phyloP scores from a whole-genome alignment of 1,140 invertebrate genomes.

The Metopolophium dirhodum region DNA sequence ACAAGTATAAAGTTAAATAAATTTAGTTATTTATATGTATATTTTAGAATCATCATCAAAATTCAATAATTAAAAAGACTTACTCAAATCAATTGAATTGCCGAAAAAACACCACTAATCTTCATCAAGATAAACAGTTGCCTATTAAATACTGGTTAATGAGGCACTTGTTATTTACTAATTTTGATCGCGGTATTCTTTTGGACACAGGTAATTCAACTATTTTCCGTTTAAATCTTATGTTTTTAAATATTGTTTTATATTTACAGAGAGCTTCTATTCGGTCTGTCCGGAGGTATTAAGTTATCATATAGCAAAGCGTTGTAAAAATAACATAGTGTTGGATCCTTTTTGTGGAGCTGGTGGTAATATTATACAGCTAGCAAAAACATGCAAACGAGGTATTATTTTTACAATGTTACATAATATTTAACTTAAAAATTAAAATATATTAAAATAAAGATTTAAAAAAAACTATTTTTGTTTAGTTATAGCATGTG shows the following conservation, averaged over 20 bases:
- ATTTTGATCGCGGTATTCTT: not conserved
- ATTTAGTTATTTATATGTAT: not conserved
- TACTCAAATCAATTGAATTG: too few species aligned
- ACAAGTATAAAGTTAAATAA: too few species aligned
- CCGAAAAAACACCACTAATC: too few species aligned
- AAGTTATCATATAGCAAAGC: constrained; percentile 85
- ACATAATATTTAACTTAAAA: too few species aligned
- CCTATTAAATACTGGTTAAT: constrained; percentile 25
- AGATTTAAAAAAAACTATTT: not conserved
- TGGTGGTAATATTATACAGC: too few species aligned
- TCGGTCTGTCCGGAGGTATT: constrained; percentile 96
- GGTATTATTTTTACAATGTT: too few species aligned
- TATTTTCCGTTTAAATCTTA: too few species aligned
- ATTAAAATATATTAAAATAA: too few species aligned
- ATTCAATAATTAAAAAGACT: too few species aligned
- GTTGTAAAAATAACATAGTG: constrained; percentile 71
- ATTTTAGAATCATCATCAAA: too few species aligned
- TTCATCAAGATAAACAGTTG: not conserved
- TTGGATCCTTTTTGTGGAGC: too few species aligned
- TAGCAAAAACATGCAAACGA: too few species aligned
- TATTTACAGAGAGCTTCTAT: constrained; percentile 63
- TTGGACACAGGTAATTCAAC: not conserved
- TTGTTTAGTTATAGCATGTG: constrained; percentile 87
- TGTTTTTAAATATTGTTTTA: not conserved
- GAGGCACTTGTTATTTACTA: constrained; percentile 18